phyloP scores from a whole-genome alignment of 1,140 invertebrate genomes.

The Pantala flavescens region DNA sequence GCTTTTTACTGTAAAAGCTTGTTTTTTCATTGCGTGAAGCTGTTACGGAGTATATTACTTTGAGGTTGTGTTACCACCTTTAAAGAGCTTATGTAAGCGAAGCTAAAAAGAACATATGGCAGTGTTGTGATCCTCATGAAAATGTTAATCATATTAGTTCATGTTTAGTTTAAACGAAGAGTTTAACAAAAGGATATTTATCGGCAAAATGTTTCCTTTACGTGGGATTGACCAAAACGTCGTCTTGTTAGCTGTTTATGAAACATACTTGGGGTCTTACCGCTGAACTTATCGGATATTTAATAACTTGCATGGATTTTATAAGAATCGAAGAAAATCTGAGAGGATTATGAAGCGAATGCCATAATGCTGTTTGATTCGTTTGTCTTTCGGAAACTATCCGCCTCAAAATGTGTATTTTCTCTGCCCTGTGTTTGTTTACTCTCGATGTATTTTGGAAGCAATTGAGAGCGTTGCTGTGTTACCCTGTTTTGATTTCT shows the following conservation, averaged over 20 bases:
- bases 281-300: background rate
- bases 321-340: background rate
- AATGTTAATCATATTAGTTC: background rate
- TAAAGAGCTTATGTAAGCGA: background rate
- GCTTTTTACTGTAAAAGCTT: slow-evolving; percentile 4
- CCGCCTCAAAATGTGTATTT: too few relatives aligned
- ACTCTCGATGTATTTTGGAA: background rate
- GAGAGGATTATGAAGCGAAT: too few relatives aligned
- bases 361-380: too few relatives aligned
- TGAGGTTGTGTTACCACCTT: background rate
- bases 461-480: background rate
- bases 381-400: too few relatives aligned
- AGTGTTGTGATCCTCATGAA: background rate
- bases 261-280: slow-evolving; percentile 1
- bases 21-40: background rate
- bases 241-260: background rate
- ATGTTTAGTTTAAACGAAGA: background rate
- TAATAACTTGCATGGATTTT: background rate
- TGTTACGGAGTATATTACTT: background rate
- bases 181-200: too few relatives aligned
- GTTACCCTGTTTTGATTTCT: background rate
- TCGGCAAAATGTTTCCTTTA: too few relatives aligned
- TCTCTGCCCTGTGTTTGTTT: background rate
- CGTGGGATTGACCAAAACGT: background rate
- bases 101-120: background rate